Percentiles rank a stretch among this genome's conserved stretches.
These are phyloP conservation scores for Petrocephalus sullivani DNA, from an alignment of 2,797 vertebrate species.

Conservation along the genomic window DNA sequence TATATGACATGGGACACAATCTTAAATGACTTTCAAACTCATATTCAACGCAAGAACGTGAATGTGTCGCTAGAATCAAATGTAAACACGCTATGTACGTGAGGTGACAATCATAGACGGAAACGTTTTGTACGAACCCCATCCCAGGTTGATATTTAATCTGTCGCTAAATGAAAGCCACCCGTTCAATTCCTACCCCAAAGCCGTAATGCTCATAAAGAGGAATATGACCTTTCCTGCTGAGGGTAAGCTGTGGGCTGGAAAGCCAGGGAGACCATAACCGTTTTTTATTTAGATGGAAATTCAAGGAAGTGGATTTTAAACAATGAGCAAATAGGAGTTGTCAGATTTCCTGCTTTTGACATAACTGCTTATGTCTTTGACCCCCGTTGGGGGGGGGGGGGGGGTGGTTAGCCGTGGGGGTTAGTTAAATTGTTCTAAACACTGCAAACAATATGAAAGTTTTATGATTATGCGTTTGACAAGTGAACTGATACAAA, in stretches of 20 bases:
- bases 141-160: slow-evolving; percentile 29
- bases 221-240: slow-evolving; percentile 29
- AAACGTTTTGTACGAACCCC: slow-evolving; percentile 24
- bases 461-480: not conserved
- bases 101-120: slow-evolving; percentile 21
- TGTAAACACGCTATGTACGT: slow-evolving; percentile 12
- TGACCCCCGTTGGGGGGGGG: slow-evolving; percentile 24
- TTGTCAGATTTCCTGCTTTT: slow-evolving; percentile 36
- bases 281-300: slow-evolving; percentile 30
- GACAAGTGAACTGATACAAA: slow-evolving; percentile 15
- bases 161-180: slow-evolving; percentile 26
- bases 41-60: slow-evolving; percentile 7
- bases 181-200: slow-evolving; percentile 23
- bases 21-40: slow-evolving; percentile 6
- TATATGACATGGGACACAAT: not conserved
- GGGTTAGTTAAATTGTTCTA: slow-evolving; percentile 16
- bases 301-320: slow-evolving; percentile 37
- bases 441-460: slow-evolving; percentile 13
- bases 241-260: slow-evolving; percentile 28
- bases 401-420: slow-evolving; percentile 3
- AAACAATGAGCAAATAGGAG: slow-evolving; percentile 31
- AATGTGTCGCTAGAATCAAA: not conserved
- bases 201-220: slow-evolving; percentile 27
- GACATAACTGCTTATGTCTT: slow-evolving; percentile 33
- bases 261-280: slow-evolving; percentile 24